phyloP scores from a whole-genome alignment of 2,888 invertebrate species.

The Ectemnius lituratus region DNA sequence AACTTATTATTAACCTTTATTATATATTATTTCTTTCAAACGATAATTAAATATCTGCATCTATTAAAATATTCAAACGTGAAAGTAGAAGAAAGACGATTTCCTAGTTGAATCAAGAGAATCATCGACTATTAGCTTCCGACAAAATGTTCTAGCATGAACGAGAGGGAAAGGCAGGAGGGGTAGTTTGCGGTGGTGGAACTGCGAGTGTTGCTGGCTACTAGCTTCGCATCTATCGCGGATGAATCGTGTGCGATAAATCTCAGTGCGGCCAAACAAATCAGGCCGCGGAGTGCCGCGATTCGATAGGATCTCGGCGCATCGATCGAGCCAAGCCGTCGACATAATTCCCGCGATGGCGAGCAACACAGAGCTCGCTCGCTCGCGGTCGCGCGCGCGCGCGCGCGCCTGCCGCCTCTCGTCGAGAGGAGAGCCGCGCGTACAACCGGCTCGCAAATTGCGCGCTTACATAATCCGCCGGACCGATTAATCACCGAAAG shows the following conservation, averaged over 20 bases:
- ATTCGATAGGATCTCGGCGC: constrained; percentile 59
- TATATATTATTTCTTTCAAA: too few species aligned
- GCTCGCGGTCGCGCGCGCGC: constrained; percentile 9
- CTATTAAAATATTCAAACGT: too few species aligned
- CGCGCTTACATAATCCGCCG: constrained; percentile 66
- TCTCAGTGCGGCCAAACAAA: constrained; percentile 60
- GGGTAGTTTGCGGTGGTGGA: constrained; percentile 7
- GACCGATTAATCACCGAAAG: constrained; percentile 71
- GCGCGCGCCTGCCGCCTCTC: constrained; percentile 1
- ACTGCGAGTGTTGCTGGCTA: constrained; percentile 11
- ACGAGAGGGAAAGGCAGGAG: neutral
- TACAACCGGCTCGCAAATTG: constrained; percentile 52
- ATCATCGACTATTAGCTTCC: too few species aligned
- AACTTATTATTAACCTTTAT: too few species aligned
- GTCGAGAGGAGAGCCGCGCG: constrained; percentile 21
- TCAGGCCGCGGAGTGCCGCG: constrained; percentile 51
- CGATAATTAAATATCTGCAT: too few species aligned
- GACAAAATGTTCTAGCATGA: neutral
- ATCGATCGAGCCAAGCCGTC: constrained; percentile 41
- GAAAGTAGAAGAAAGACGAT: too few species aligned
- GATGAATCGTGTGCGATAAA: constrained; percentile 55
- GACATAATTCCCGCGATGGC: constrained; percentile 54
- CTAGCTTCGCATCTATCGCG: constrained; percentile 59
- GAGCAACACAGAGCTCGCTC: too few species aligned
- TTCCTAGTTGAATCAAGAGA: too few species aligned